These are phyloP conservation scores for Orgyia antiqua DNA, from an alignment of 2,888 invertebrate genomes.

Conservation along the genomic window DNA sequence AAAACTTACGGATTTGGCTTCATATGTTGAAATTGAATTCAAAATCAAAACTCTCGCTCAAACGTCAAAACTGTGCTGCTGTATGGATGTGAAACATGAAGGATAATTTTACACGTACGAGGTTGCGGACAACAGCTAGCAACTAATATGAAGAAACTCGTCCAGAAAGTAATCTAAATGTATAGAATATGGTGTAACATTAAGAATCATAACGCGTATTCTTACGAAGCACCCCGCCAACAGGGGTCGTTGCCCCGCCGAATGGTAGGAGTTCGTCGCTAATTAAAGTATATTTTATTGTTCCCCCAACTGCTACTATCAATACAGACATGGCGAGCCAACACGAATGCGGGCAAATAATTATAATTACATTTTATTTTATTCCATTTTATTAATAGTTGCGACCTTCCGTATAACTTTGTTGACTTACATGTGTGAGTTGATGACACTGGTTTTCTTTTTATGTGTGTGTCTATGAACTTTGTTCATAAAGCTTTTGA, in stretches of 20 bases:
- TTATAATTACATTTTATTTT: conserved; percentile 72
- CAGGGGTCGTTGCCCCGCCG: conserved; percentile 34
- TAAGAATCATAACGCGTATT: conserved; percentile 23
- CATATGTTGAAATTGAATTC: no score
- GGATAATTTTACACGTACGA: no score
- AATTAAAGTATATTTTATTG: conserved; percentile 77
- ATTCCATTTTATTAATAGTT: conserved; percentile 38
- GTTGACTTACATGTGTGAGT: conserved; percentile 25
- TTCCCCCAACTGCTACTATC: conserved; percentile 64
- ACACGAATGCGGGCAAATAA: conserved; percentile 74
- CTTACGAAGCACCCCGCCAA: conserved; percentile 20
- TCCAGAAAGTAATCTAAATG: no score
- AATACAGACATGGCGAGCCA: conserved; percentile 53
- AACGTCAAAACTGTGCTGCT: no score
- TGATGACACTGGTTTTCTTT: conserved; percentile 11
- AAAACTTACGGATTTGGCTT: no score
- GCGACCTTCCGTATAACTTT: conserved; percentile 43
- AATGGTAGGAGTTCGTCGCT: conserved; percentile 39
- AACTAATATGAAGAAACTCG: no score
- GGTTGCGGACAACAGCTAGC: no score
- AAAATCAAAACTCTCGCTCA: no score
- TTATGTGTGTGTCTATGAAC: conserved; percentile 8
- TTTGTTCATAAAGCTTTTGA: conserved; percentile 1
- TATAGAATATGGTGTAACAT: no score
- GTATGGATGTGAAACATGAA: no score